Evolutionary conservation across 1,140 invertebrate genomes (phyloP).

Genomic region (Drosophila bocki): DNA sequence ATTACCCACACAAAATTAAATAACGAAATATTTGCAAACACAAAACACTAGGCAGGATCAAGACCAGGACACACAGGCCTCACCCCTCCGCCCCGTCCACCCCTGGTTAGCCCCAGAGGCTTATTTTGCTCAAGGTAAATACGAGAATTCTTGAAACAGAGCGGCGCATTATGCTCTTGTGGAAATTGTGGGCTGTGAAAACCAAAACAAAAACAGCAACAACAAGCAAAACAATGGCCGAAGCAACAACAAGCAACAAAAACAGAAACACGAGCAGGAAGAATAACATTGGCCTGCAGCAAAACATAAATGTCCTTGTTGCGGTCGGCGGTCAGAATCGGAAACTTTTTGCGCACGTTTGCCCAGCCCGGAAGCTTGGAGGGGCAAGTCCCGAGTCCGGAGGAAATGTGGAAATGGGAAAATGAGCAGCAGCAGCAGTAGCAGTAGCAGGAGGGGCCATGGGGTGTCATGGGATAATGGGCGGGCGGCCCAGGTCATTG

Average conservation of each 20-base stretch:
- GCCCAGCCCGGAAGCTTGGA: conserved; percentile 32
- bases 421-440: not conserved
- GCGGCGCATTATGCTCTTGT: conserved; percentile 63
- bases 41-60: conserved; percentile 1
- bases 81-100: not conserved
- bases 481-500: conserved; percentile 58
- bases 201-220: conserved; percentile 28
- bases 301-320: conserved; percentile 81
- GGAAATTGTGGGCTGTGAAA: conserved; percentile 63
- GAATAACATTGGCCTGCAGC: conserved; percentile 60
- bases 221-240: conserved; percentile 19
- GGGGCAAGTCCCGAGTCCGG: conserved; percentile 1
- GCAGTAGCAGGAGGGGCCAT: not conserved
- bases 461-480: conserved; percentile 5
- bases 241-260: not conserved
- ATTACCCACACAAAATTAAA: conserved; percentile 53
- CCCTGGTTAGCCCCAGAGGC: not conserved
- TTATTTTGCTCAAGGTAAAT: conserved; percentile 43
- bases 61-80: conserved; percentile 1
- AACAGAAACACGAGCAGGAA: conserved; percentile 29
- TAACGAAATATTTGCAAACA: conserved; percentile 61
- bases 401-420: conserved; percentile 3
- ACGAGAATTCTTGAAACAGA: conserved; percentile 57
- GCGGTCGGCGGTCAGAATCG: conserved; percentile 61
- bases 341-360: conserved; percentile 68